Conservation (phyloP, 1,140 invertebrate species). For the Scaptomyza hsui region DNA sequence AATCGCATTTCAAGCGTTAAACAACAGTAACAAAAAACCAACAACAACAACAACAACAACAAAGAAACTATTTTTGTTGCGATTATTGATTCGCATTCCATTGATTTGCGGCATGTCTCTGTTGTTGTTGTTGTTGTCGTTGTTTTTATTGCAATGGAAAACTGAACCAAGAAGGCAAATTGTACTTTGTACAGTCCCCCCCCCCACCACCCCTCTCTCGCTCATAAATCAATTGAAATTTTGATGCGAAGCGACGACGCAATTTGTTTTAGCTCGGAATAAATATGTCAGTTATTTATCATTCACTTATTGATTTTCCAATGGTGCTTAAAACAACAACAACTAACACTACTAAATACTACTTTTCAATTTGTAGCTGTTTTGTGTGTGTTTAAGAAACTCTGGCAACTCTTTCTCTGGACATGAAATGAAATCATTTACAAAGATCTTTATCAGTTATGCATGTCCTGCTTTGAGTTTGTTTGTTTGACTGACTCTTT, state of each 20-base stretch:
- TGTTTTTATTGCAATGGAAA: slow-evolving; percentile 14
- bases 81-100: slow-evolving; percentile 70
- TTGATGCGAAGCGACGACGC: neutral
- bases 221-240: neutral
- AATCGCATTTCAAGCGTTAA: slow-evolving; percentile 43
- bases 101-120: slow-evolving; percentile 40
- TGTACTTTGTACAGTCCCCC: neutral
- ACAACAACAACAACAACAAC: slow-evolving; percentile 14
- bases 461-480: slow-evolving; percentile 35
- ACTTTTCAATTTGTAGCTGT: no score
- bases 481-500: slow-evolving; percentile 23
- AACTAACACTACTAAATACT: no score
- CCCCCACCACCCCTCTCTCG: neutral
- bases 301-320: no score
- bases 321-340: no score
- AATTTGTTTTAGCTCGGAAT: neutral
- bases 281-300: no score
- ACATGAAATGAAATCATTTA: slow-evolving; percentile 12
- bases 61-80: slow-evolving; percentile 20
- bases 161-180: neutral
- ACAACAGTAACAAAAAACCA: slow-evolving; percentile 11
- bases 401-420: no score
- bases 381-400: no score
- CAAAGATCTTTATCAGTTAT: slow-evolving; percentile 32
- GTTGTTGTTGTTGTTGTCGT: slow-evolving; percentile 14